These are phyloP conservation scores for Nerophis ophidion DNA, from an alignment of 2,113 vertebrate species.

Conservation along the genomic window DNA sequence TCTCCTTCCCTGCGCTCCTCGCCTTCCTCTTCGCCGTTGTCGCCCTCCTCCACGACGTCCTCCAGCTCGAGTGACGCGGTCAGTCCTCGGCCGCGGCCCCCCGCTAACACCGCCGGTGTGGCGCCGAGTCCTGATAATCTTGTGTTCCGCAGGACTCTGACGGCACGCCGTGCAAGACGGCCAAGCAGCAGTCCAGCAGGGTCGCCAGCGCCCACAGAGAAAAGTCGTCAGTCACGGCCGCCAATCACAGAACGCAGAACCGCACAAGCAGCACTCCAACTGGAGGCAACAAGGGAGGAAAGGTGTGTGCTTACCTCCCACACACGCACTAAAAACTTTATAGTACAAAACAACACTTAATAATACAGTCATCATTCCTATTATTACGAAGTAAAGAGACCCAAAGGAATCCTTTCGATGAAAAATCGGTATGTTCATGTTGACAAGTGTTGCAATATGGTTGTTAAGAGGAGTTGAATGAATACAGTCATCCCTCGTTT, in stretches of 20 bases:
- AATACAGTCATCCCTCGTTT: no score
- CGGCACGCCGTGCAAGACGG: conserved; percentile 91
- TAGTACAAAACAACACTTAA: no score
- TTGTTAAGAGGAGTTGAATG: no score
- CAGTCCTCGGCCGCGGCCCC: conserved; percentile 56
- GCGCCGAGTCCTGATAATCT: neutral
- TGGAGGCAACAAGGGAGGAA: conserved; percentile 83
- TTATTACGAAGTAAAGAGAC: no score
- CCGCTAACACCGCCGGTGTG: neutral
- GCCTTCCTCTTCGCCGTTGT: conserved; percentile 83
- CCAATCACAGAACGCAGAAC: conserved; percentile 64
- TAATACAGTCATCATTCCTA: no score
- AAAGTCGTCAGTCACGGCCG: conserved; percentile 60
- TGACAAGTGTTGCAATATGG: no score
- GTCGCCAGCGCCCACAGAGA: conserved; percentile 77
- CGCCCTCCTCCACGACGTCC: conserved; percentile 84
- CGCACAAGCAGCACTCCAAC: conserved; percentile 59
- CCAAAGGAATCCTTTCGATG: no score
- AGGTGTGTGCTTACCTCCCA: conserved; percentile 68
- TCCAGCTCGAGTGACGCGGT: conserved; percentile 93
- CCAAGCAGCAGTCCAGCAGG: conserved; percentile 83
- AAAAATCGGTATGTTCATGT: no score
- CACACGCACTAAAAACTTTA: no score
- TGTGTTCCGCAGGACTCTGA: conserved; percentile 83
- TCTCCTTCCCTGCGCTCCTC: conserved; percentile 87